A percentile compares a stretch with the other conserved stretches of the same genome.
Conservation (phyloP, 92 coral and sea anemone species). For the Palythoa grandis region DNA sequence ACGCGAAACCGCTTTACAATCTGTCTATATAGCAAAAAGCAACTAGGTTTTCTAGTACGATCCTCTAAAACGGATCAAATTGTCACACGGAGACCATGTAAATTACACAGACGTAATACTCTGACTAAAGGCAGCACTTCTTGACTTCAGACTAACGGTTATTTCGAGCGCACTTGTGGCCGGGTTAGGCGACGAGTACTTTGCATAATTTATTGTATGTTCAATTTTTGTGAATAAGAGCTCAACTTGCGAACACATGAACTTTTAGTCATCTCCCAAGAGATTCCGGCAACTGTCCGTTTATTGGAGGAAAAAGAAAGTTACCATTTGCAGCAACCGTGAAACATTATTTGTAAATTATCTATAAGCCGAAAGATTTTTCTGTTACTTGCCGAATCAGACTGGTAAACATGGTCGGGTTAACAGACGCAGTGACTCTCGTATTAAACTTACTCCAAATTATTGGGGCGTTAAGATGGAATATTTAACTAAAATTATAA, state of each 20-base stretch:
- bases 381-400: neutral
- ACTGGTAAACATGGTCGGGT: slow-evolving; percentile 33
- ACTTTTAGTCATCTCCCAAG: slow-evolving; percentile 3
- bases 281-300: slow-evolving; percentile 22
- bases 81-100: neutral
- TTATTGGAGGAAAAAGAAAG: slow-evolving; percentile 18
- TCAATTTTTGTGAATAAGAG: slow-evolving; percentile 62
- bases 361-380: neutral
- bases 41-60: neutral
- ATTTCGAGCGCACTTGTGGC: slow-evolving; percentile 30
- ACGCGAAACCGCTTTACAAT: slow-evolving; percentile 28
- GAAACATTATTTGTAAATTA: slow-evolving; percentile 1
- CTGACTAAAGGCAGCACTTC: neutral
- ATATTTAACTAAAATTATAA: neutral
- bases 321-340: neutral
- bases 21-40: slow-evolving; percentile 16
- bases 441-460: slow-evolving; percentile 26
- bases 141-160: slow-evolving; percentile 29
- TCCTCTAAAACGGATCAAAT: slow-evolving; percentile 1
- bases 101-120: neutral
- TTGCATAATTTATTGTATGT: slow-evolving; percentile 73
- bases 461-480: slow-evolving; percentile 21
- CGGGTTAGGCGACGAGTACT: slow-evolving; percentile 52
- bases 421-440: neutral
- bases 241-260: slow-evolving; percentile 39